Evolutionary conservation across 2,797 vertebrate genomes (phyloP).

Genomic region (Lutra lutra): DNA sequence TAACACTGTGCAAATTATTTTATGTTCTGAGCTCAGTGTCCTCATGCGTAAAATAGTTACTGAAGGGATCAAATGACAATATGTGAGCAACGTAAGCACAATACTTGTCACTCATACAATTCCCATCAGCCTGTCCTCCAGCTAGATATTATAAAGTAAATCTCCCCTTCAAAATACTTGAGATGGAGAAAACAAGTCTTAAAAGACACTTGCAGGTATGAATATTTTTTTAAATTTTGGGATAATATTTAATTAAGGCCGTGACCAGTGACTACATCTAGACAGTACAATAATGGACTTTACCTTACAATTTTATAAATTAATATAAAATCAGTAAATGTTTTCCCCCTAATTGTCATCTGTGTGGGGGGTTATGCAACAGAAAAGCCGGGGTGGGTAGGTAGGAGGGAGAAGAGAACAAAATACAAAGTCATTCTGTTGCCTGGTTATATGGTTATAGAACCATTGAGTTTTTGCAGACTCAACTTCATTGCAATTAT

Average conservation of each 20-base stretch:
- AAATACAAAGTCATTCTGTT: slow-evolving; percentile 50
- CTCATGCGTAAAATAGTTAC: neutral
- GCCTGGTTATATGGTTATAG: slow-evolving; percentile 46
- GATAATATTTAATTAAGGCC: slow-evolving; percentile 39
- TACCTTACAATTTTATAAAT: slow-evolving; percentile 16
- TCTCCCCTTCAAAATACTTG: neutral
- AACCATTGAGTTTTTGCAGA: neutral
- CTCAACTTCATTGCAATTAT: neutral
- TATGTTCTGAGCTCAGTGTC: neutral
- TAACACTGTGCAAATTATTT: neutral
- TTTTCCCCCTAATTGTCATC: slow-evolving; percentile 39
- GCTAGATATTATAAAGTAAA: neutral
- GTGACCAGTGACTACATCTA: neutral
- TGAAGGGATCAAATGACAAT: neutral
- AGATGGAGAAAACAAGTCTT: neutral
- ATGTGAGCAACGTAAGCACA: neutral
- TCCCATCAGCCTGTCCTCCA: neutral
- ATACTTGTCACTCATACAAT: neutral
- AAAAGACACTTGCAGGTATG: neutral
- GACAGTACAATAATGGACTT: neutral
- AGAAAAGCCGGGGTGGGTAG: slow-evolving; percentile 47
- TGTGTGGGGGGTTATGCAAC: slow-evolving; percentile 43
- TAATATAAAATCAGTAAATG: slow-evolving; percentile 26
- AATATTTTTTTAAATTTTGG: neutral
- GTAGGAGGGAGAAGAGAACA: slow-evolving; percentile 54